A percentile compares a stretch with the other conserved stretches of the same genome.
These are phyloP conservation scores for Petrocephalus schoutedeni DNA, from an alignment of 2,797 vertebrate genomes.

Conservation along the genomic window DNA sequence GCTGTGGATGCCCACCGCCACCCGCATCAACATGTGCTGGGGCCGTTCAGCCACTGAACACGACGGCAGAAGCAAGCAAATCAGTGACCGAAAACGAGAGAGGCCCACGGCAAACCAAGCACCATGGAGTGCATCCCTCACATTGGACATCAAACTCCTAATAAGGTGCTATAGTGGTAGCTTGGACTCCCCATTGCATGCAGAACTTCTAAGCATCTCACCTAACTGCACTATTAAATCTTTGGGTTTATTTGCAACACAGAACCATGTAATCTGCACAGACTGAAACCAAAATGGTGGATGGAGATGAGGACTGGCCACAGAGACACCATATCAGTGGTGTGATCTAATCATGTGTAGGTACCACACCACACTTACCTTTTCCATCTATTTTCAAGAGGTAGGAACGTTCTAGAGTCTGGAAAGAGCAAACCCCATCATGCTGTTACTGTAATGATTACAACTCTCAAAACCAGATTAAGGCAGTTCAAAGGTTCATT, in stretches of 20 bases:
- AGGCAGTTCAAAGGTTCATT: background rate
- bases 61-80: background rate
- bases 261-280: background rate
- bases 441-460: background rate
- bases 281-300: background rate
- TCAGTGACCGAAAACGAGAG: background rate
- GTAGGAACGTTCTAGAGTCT: slow-evolving; percentile 93
- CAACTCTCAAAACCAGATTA: background rate
- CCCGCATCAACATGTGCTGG: slow-evolving; percentile 97
- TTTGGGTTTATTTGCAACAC: background rate
- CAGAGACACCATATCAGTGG: background rate
- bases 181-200: background rate
- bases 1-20: slow-evolving; percentile 87
- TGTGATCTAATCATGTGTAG: background rate
- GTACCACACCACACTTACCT: slow-evolving; percentile 52
- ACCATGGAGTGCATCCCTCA: background rate
- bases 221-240: background rate
- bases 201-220: background rate
- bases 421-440: background rate
- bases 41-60: slow-evolving; percentile 85
- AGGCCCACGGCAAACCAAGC: background rate
- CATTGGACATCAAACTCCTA: background rate
- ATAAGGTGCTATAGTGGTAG: background rate
- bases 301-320: background rate
- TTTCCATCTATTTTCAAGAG: slow-evolving; percentile 89